Percentiles rank a stretch among this genome's conserved stretches.
Evolutionary conservation across 2,797 vertebrate genomes (phyloP).

Genomic region (Falco columbarius): DNA sequence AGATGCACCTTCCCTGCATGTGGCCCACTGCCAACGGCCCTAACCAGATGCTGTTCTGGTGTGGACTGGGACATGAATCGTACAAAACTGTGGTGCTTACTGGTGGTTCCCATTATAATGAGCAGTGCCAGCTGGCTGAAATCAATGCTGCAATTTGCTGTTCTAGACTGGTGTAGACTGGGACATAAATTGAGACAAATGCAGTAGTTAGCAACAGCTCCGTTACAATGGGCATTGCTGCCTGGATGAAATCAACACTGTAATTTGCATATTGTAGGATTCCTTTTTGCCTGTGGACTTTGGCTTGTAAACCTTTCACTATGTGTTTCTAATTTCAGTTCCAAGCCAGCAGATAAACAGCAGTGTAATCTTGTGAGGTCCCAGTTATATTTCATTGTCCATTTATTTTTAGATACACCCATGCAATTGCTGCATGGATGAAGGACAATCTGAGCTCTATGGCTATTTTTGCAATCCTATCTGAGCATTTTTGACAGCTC

Average conservation of each 20-base stretch:
- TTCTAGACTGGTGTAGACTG: not conserved
- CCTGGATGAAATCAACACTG: constrained; percentile 12
- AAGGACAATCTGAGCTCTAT: constrained; percentile 18
- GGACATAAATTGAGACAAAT: not conserved
- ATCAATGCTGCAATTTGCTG: not conserved
- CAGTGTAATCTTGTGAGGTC: constrained; percentile 30
- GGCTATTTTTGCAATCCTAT: constrained; percentile 13
- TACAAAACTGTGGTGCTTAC: not conserved
- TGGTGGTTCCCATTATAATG: not conserved
- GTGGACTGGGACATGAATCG: not conserved
- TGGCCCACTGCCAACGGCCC: fast-evolving
- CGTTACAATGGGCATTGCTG: not conserved
- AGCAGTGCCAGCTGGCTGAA: not conserved
- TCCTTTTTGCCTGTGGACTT: not conserved
- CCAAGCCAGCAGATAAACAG: constrained; percentile 20
- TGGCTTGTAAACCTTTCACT: not conserved
- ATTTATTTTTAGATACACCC: constrained; percentile 40
- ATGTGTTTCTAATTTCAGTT: constrained; percentile 17
- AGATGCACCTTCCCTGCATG: fast-evolving
- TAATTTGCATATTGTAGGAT: constrained; percentile 11
- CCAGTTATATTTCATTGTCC: constrained; percentile 23
- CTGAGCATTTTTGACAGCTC: constrained; percentile 33
- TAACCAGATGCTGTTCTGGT: not conserved
- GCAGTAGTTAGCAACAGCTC: not conserved
- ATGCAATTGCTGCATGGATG: not conserved